These are phyloP conservation scores for Enteromius radiatus DNA, from an alignment of 2,797 vertebrate genomes.

Conservation along the genomic window DNA sequence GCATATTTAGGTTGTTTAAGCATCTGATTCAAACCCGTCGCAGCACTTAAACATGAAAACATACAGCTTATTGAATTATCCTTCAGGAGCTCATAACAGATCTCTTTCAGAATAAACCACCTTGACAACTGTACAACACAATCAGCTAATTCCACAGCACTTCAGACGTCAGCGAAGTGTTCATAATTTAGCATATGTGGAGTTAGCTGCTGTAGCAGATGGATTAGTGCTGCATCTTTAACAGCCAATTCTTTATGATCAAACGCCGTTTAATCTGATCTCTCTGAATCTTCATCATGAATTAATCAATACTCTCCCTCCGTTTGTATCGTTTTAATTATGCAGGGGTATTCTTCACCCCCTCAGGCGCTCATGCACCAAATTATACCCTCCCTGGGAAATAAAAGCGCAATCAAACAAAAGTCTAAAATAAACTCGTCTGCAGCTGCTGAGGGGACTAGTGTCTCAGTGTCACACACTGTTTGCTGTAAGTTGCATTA, in stretches of 20 bases:
- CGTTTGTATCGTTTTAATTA: slow-evolving; percentile 58
- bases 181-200: slow-evolving; percentile 49
- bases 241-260: slow-evolving; percentile 53
- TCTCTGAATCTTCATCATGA: slow-evolving; percentile 55
- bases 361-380: slow-evolving; percentile 42
- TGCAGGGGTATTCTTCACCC: slow-evolving; percentile 48
- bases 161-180: slow-evolving; percentile 31
- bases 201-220: slow-evolving; percentile 51
- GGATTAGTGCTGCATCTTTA: slow-evolving; percentile 58
- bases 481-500: not conserved
- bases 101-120: not conserved
- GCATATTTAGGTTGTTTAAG: not conserved
- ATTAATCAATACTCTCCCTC: slow-evolving; percentile 60
- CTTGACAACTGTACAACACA: slow-evolving; percentile 38
- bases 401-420: slow-evolving; percentile 50
- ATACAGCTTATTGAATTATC: not conserved
- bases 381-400: slow-evolving; percentile 52
- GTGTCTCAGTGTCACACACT: not conserved
- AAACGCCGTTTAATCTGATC: slow-evolving; percentile 52
- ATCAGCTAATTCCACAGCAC: slow-evolving; percentile 27
- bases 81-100: not conserved
- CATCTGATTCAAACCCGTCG: not conserved
- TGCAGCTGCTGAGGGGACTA: slow-evolving; percentile 30
- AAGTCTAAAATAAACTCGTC: slow-evolving; percentile 50
- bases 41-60: slow-evolving; percentile 6